Base-by-base conservation (phyloP, 1,140 invertebrate genomes). In the Lucilia cuprina region DNA sequence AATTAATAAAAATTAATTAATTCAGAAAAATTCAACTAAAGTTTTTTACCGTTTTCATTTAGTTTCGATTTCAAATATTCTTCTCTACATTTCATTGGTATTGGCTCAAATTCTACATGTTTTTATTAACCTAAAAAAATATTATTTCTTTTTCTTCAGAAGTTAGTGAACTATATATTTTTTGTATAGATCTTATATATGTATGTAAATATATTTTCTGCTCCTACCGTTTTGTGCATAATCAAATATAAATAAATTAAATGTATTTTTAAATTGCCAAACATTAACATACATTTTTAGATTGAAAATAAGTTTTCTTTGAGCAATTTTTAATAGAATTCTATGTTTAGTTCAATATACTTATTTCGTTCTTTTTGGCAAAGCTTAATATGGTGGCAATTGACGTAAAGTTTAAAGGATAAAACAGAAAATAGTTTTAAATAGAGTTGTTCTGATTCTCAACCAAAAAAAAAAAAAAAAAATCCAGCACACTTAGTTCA, bases 61-160 rank as follows among this genome's bases (percentile, higher is more conserved):
- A 19, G 25, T 70, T 3, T 70, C 1, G 25, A 17, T 21, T 0
- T 70, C 2, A 5, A 70, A 21, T 19, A 25, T 70, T 70, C 5
- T 70, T 41, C 41, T 3, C 41, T 2, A 41, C 41, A 41, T 41
- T 70, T 70, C 19, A 2, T 70, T 70, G n/a, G n/a, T n/a, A 9
- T 70, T 70, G 60, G 60, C 60, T 70, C 41, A 41, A 5, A 80
- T 80, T 49, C 25, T 80, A 49, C 77, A 80, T 80, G 77, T 49
- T 80, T 80, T 80, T 30, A 80, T 80, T 80, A 80, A 19, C 77
- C 50, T 80, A 80, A 80, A 80, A 80, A 7, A 49, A n/a, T n/a
- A n/a, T n/a, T n/a, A 49, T 78, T 78, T 80, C 21, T 70, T 55
- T 70, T 60, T 60, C 0, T 60, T 1, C n/a, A 41, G 77, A 41